These are phyloP conservation scores for Petrocephalus zakoni DNA, from an alignment of 2,113 vertebrate genomes.

Conservation along the genomic window DNA sequence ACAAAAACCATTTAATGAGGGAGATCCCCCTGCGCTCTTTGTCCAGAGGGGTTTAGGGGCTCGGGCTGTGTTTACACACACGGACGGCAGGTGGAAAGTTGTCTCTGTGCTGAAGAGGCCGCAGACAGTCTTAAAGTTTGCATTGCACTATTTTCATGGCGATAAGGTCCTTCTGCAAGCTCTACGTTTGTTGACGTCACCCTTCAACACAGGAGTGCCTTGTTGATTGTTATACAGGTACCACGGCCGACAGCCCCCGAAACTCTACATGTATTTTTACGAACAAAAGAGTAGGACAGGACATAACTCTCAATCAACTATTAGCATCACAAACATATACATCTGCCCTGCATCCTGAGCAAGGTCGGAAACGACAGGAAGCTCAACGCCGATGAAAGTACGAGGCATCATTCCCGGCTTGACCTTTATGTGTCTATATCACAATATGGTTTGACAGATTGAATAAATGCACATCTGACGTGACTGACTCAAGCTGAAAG, in stretches of 20 bases:
- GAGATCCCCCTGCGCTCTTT: not conserved
- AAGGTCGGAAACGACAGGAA: not conserved
- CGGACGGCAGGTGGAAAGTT: not conserved
- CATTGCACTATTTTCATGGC: not conserved
- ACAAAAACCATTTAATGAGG: constrained; percentile 5
- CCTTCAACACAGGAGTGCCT: not conserved
- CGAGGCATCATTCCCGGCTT: not conserved
- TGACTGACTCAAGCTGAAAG: not conserved
- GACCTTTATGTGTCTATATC: not conserved
- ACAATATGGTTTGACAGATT: not conserved
- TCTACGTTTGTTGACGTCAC: not conserved
- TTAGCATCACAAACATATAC: not conserved
- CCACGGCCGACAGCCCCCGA: not conserved
- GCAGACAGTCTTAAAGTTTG: not conserved
- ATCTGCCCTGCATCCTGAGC: not conserved
- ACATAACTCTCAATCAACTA: constrained; percentile 5
- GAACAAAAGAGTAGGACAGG: not conserved
- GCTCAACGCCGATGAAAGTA: not conserved
- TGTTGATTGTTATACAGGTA: not conserved
- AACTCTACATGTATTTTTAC: not conserved
- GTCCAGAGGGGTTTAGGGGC: not conserved
- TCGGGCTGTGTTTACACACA: not conserved
- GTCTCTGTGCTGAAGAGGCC: not conserved
- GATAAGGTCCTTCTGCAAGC: not conserved
- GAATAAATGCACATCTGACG: not conserved